Evolutionary conservation across 2,797 vertebrate species (phyloP).

Genomic region (Philypnodon macrostomus): DNA sequence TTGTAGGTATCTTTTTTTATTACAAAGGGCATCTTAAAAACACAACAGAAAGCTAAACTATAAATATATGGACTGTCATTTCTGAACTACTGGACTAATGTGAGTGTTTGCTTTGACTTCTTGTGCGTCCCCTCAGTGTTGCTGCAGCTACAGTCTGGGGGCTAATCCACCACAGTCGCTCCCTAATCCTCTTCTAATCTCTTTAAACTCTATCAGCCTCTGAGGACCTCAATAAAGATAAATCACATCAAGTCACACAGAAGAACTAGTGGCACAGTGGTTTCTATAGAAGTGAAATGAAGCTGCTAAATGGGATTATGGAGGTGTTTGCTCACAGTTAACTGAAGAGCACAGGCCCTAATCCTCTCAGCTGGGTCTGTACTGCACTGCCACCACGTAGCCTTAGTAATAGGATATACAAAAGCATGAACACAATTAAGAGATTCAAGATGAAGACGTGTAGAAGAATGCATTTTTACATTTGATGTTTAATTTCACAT

Average conservation of each 20-base stretch:
- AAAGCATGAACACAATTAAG: too few relatives aligned
- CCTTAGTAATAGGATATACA: background rate
- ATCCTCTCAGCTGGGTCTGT: too few relatives aligned
- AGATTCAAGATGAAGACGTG: too few relatives aligned
- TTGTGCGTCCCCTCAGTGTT: constrained; percentile 30
- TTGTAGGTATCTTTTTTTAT: too few relatives aligned
- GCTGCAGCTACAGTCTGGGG: constrained; percentile 49
- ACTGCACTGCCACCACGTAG: too few relatives aligned
- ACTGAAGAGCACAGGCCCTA: background rate
- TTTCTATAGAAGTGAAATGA: constrained; percentile 31
- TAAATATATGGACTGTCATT: too few relatives aligned
- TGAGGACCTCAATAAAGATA: constrained; percentile 47
- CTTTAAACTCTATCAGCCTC: constrained; percentile 66
- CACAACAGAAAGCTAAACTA: too few relatives aligned
- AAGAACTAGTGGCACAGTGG: constrained; percentile 17
- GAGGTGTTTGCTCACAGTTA: constrained; percentile 11
- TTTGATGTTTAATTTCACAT: too few relatives aligned
- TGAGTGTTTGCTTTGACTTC: too few relatives aligned
- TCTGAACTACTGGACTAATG: too few relatives aligned
- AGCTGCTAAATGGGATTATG: constrained; percentile 28
- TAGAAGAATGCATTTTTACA: too few relatives aligned
- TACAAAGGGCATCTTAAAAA: too few relatives aligned
- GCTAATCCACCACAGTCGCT: constrained; percentile 65
- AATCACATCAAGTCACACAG: constrained; percentile 43
- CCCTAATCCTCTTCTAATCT: constrained; percentile 69